Percentiles rank a stretch among this genome's conserved stretches.
Evolutionary conservation across 2,113 vertebrate species (phyloP).

Genomic region (Corvus hawaiiensis): DNA sequence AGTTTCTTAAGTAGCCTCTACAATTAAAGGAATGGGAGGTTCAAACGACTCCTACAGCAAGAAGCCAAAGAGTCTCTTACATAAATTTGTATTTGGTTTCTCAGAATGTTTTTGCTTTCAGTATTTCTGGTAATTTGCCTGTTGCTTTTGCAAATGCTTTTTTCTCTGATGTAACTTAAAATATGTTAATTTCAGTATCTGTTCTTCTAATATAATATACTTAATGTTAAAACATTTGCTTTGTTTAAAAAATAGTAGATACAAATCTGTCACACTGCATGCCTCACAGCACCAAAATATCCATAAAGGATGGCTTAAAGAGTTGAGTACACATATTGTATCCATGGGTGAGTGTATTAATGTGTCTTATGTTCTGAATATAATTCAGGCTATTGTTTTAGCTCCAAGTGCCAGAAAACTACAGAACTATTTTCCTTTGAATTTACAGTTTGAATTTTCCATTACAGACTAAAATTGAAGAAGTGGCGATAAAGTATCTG

Average conservation of each 20-base stretch:
- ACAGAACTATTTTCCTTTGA: not conserved
- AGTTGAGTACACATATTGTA: not conserved
- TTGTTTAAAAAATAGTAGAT: not conserved
- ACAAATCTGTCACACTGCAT: not conserved
- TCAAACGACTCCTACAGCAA: conserved; percentile 3
- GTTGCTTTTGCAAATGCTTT: conserved; percentile 17
- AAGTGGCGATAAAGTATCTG: not conserved
- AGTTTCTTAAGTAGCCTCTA: conserved; percentile 44
- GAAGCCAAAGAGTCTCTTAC: conserved; percentile 23
- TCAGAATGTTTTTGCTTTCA: conserved; percentile 17
- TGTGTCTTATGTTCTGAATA: not conserved
- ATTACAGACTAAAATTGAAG: not conserved
- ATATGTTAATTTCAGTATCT: not conserved
- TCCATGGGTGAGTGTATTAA: not conserved
- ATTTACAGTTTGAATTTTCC: not conserved
- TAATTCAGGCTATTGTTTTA: not conserved
- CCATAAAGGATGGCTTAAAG: not conserved
- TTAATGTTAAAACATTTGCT: not conserved
- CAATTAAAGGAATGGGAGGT: conserved; percentile 27
- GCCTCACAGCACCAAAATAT: not conserved
- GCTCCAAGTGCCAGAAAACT: not conserved
- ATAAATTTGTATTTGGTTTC: conserved; percentile 44
- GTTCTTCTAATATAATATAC: not conserved
- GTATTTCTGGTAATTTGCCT: conserved; percentile 38
- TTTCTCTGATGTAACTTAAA: not conserved